These are phyloP conservation scores for Tipula unca DNA, from an alignment of 2,888 invertebrate genomes.

Conservation along the genomic window DNA sequence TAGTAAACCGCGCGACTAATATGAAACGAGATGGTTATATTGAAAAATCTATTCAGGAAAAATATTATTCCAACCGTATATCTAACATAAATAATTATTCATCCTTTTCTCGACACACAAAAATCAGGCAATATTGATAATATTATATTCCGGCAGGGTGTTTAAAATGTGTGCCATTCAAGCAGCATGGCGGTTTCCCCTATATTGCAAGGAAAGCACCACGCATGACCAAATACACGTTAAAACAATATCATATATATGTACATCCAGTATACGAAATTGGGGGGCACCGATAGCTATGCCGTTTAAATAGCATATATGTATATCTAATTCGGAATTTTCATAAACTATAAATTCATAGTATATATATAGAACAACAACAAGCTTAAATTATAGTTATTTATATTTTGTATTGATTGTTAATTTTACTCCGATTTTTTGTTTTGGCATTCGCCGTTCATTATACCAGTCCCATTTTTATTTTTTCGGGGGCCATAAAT, in stretches of 20 bases:
- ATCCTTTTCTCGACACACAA: background rate
- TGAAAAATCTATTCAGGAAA: too few relatives aligned
- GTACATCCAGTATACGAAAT: background rate
- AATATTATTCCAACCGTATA: background rate
- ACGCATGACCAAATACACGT: background rate
- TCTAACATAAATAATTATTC: background rate
- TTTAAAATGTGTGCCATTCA: background rate
- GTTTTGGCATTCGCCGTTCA: background rate
- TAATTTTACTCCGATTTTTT: background rate
- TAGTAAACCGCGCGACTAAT: slow-evolving; percentile 1
- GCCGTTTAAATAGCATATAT: background rate
- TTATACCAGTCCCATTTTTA: background rate
- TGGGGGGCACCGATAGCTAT: background rate
- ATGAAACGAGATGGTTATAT: background rate
- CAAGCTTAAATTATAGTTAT: background rate
- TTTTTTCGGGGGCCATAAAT: background rate
- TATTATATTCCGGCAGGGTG: background rate
- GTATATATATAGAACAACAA: background rate
- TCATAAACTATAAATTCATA: background rate
- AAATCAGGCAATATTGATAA: background rate
- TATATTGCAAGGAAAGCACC: background rate
- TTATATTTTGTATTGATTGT: background rate
- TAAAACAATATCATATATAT: background rate
- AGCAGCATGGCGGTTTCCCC: background rate
- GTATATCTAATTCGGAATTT: background rate